These are phyloP conservation scores for Corythoichthys intestinalis DNA, from an alignment of 2,113 vertebrate species.

Conservation along the genomic window DNA sequence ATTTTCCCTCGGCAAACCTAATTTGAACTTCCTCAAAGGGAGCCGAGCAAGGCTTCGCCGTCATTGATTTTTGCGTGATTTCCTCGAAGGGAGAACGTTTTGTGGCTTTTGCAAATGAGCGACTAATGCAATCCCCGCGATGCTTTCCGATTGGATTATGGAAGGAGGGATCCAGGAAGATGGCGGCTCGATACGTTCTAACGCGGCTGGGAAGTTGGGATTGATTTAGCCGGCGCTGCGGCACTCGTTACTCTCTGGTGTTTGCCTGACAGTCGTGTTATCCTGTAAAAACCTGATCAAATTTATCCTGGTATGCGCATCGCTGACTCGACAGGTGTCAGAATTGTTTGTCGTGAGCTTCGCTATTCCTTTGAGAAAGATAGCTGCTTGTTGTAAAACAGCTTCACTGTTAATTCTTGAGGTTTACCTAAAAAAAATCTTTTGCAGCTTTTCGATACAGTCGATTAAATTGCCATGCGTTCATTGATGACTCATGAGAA, in stretches of 20 bases:
- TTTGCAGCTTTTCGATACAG: too few relatives aligned
- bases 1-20: conserved; percentile 45
- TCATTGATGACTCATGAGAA: too few relatives aligned
- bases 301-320: conserved; percentile 18
- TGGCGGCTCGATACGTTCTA: conserved; percentile 41
- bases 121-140: conserved; percentile 55
- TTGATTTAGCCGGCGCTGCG: conserved; percentile 37
- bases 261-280: conserved; percentile 25
- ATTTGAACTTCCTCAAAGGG: conserved; percentile 39
- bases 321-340: conserved; percentile 1
- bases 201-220: conserved; percentile 29
- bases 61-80: conserved; percentile 55
- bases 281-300: conserved; percentile 21
- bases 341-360: neutral
- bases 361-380: neutral
- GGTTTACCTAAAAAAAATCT: neutral
- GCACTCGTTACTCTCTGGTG: conserved; percentile 10
- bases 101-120: conserved; percentile 42
- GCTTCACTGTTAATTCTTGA: neutral
- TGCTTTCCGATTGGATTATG: conserved; percentile 57
- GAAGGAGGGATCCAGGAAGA: conserved; percentile 29
- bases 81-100: conserved; percentile 41
- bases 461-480: too few relatives aligned
- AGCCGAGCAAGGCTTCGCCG: conserved; percentile 26
- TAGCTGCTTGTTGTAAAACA: neutral